These are phyloP conservation scores for Nesidiocoris tenuis DNA, from an alignment of 2,888 invertebrate species.

Conservation along the genomic window DNA sequence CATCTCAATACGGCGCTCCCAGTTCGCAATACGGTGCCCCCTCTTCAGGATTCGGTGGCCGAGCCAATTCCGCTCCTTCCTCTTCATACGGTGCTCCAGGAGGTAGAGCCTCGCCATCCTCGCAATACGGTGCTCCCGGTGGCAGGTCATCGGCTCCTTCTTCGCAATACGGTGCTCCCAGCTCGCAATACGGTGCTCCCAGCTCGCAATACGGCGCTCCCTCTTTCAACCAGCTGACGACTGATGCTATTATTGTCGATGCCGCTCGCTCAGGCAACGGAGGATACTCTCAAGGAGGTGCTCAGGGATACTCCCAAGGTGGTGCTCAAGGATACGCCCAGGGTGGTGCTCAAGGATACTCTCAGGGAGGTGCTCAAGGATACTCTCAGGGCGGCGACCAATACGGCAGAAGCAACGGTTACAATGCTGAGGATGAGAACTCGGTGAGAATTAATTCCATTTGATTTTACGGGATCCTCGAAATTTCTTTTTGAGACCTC, in stretches of 20 bases:
- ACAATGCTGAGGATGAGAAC: constrained; percentile 18
- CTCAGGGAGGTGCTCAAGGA: not conserved
- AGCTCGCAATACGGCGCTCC: constrained; percentile 48
- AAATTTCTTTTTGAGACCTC: too few relatives aligned
- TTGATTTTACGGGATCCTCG: too few relatives aligned
- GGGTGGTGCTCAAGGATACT: not conserved
- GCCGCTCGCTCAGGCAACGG: constrained; percentile 10
- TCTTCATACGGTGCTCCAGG: constrained; percentile 38
- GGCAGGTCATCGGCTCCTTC: constrained; percentile 33
- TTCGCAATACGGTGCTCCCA: constrained; percentile 41
- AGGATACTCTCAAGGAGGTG: constrained; percentile 1
- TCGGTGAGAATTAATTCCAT: too few relatives aligned
- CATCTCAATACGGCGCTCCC: constrained; percentile 41
- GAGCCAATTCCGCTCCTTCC: constrained; percentile 12
- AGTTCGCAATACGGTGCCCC: constrained; percentile 40
- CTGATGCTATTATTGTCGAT: constrained; percentile 36
- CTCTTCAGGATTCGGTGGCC: not conserved
- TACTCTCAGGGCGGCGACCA: constrained; percentile 1
- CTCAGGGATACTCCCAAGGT: constrained; percentile 16
- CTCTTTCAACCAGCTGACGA: constrained; percentile 22
- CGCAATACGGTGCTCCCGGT: constrained; percentile 48
- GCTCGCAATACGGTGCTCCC: constrained; percentile 35
- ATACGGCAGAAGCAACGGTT: constrained; percentile 10
- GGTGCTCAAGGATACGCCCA: not conserved
- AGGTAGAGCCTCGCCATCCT: constrained; percentile 40